phyloP scores from a whole-genome alignment of 2,113 vertebrate genomes.

The Cynocephalus volans region DNA sequence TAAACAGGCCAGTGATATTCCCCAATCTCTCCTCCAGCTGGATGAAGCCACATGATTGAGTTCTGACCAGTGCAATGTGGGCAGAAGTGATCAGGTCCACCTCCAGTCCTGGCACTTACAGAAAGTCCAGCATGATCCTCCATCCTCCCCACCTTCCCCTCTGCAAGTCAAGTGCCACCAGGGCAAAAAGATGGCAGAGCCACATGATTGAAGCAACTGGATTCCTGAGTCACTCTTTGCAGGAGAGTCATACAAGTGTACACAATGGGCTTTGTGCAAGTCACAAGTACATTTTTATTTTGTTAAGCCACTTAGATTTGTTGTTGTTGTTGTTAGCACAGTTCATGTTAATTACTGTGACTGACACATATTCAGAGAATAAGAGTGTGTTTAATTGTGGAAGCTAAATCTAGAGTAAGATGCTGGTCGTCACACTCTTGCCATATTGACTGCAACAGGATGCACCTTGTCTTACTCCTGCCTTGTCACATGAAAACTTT shows the following conservation, averaged over 20 bases:
- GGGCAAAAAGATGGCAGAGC: not conserved
- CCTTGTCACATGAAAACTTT: conserved; percentile 2
- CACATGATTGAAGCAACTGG: not conserved
- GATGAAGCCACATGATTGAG: not conserved
- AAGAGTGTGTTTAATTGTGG: not conserved
- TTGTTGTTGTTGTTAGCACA: not conserved
- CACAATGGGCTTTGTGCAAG: not conserved
- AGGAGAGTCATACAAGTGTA: not conserved
- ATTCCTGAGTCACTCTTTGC: not conserved
- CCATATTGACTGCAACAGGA: not conserved
- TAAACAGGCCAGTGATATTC: not conserved
- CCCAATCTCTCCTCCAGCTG: not conserved
- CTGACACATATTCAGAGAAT: not conserved
- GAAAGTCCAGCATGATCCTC: not conserved
- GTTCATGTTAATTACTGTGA: not conserved
- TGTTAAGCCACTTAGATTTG: not conserved
- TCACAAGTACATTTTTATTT: conserved; percentile 9
- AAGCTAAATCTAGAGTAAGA: not conserved
- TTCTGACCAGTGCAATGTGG: not conserved
- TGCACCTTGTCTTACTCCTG: conserved; percentile 31
- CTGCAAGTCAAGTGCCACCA: not conserved
- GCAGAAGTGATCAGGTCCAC: not conserved
- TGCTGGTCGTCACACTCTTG: not conserved
- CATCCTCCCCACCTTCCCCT: not conserved
- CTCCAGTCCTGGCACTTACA: not conserved